Base-by-base conservation (phyloP, 1,140 invertebrate genomes). In the Bombus superbus region DNA sequence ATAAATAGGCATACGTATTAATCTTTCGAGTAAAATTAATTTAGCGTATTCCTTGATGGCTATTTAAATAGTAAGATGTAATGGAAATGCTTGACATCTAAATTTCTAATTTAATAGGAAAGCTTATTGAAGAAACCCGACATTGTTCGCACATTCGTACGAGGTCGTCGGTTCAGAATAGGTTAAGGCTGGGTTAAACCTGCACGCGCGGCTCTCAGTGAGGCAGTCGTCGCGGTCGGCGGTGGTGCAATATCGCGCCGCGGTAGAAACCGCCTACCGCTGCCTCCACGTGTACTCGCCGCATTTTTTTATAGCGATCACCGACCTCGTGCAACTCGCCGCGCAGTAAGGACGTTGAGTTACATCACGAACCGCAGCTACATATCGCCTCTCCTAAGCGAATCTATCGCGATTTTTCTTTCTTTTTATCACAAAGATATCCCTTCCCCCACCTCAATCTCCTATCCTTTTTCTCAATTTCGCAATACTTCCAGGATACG, bases 271-370 rank as follows among this genome's bases (percentile, higher is more conserved):
- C 94, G 73, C 79, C 82, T 76, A 78, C 93, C 72, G 83, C 93
- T 90, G 92, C 94, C 94, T 95, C 94, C 94, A 95, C 94, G 94
- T 95, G 94, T 94, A 92, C 90, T 89, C 85, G 88, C 85, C 90
- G 92, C 93, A 94, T 94, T 95, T 95, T 94, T 94, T 95, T 94
- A 93, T 94, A 95, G 93, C 94, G 94, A 95, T 95, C 94, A 95
- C 94, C 94, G 94, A 95, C 94, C 94, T 95, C 94, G 94, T 95
- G 92, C 94, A 95, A 94, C 94, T 92, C 94, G 91, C 74, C 92
- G 93, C 92, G 94, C 92, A 94, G 94, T 94, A 95, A 94, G 94
- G 94, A 94, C 94, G 94, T 94, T 92, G 92, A 91, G 93, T 95
- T 95, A 95, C 94, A 94, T 95, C 94, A 95, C 89, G 89, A 87